Conservation (phyloP, 2,113 vertebrate species). For the Sylvilagus bachmani region DNA sequence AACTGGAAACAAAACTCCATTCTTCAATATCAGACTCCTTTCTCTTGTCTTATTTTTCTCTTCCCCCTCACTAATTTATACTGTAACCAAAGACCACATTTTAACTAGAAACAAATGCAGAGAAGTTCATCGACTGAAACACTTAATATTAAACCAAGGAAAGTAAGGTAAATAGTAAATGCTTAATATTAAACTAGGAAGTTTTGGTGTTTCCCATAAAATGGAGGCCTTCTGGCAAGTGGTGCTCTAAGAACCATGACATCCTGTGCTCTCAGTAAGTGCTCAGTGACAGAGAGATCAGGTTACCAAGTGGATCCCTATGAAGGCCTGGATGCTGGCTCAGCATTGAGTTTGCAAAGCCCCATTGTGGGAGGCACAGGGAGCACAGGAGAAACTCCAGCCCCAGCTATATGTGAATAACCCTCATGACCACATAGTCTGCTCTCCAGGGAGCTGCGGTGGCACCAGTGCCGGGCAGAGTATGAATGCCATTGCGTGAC, state of each 20-base stretch:
- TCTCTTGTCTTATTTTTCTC: slow-evolving; percentile 41
- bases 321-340: not conserved
- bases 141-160: slow-evolving; percentile 16
- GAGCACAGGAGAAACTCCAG: not conserved
- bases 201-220: not conserved
- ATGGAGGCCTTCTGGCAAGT: not conserved
- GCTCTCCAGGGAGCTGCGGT: not conserved
- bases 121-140: slow-evolving; percentile 19
- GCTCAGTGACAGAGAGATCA: not conserved
- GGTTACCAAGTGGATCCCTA: not conserved
- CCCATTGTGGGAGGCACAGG: not conserved
- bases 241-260: not conserved
- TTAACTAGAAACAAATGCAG: slow-evolving; percentile 61
- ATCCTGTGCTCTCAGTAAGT: not conserved
- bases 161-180: not conserved
- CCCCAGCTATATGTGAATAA: accelerated
- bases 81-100: slow-evolving; percentile 43
- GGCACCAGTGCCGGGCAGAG: not conserved
- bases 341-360: not conserved
- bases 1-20: slow-evolving; percentile 4
- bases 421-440: accelerated
- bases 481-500: accelerated
- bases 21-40: not conserved
- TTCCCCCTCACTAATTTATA: slow-evolving; percentile 41
- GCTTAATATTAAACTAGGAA: not conserved